Base-by-base conservation (phyloP, 2,888 invertebrate genomes). In the Tridacna crocea region DNA sequence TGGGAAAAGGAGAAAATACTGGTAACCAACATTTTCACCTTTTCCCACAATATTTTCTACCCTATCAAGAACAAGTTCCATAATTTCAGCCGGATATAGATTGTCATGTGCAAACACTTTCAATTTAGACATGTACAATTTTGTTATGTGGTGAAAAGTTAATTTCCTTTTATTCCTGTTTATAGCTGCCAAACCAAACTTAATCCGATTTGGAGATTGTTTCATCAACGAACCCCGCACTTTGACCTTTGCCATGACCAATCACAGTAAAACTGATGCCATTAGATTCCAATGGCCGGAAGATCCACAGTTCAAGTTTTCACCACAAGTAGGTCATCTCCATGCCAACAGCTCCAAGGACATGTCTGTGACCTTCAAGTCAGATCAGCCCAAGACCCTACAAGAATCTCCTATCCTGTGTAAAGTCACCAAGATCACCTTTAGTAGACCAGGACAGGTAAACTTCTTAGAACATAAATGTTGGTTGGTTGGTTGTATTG, bases 351-450 rank as follows among this genome's bases (percentile, higher is more conserved):
- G 93, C 63, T 91, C 91, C 63, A 96, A 96, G 89, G 95, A 95
- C 80, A 91, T 96, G 27, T 93, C 95, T 12, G 95, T 95, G 1
- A 95, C 95, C 0, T 96, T 96, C 91, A 94, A 95, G 74, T 91
- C 95, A 12, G 91, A 92, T n/a, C 92, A 93, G 72, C 95, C 95
- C 0, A 92, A 91, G 27, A 86, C 87, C 13, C 81, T 94, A 58
- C 86, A 87, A 8, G 93, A 93, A 75, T 82, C 90, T 11, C 83
- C 88, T 6, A 83, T 94, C 22, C 85, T 84, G 17, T 94, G 94
- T 85, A 90, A 89, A 78, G 87, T 94, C 51, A 87, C 87, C 63
- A 93, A 93, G 85, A 94, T 94, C 77, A 91, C 89, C 19, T 94
- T 93, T 87, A 92, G 93, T 76, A 92, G 93, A 80, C 91, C 92